Evolutionary conservation across 37 sponge, comb jelly and placozoan species (phyloP).

Genomic region (Mnemiopsis leidyi): DNA sequence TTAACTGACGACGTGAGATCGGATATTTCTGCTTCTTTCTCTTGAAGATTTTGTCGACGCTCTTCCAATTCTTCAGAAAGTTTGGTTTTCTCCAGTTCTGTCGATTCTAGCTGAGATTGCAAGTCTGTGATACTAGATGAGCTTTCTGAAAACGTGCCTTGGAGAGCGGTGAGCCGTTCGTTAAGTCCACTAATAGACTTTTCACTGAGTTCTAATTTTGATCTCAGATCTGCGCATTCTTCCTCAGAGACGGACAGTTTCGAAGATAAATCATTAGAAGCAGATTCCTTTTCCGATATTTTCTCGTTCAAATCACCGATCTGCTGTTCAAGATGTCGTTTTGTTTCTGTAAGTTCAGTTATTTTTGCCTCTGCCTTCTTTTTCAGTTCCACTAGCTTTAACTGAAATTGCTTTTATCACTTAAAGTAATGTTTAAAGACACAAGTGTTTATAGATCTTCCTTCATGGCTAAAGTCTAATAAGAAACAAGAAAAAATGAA

Average conservation of each 20-base stretch:
- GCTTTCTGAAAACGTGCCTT: background rate
- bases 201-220: background rate
- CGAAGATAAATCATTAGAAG: background rate
- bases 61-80: background rate
- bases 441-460: no score
- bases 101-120: background rate
- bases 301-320: background rate
- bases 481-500: no score
- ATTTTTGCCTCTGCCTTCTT: constrained; percentile 57
- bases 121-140: background rate
- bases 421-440: background rate
- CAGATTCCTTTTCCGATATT: background rate
- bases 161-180: background rate
- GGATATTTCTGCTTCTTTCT: background rate
- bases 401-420: background rate
- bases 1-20: background rate
- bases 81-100: background rate
- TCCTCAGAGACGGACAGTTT: background rate
- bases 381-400: constrained; percentile 38
- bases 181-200: background rate
- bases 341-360: background rate
- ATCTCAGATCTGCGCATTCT: background rate
- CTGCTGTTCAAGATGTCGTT: background rate
- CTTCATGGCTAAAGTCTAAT: no score
- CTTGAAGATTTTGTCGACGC: background rate